Evolutionary conservation across 2,113 vertebrate species (phyloP).

Genomic region (Triplophysa dalaica): DNA sequence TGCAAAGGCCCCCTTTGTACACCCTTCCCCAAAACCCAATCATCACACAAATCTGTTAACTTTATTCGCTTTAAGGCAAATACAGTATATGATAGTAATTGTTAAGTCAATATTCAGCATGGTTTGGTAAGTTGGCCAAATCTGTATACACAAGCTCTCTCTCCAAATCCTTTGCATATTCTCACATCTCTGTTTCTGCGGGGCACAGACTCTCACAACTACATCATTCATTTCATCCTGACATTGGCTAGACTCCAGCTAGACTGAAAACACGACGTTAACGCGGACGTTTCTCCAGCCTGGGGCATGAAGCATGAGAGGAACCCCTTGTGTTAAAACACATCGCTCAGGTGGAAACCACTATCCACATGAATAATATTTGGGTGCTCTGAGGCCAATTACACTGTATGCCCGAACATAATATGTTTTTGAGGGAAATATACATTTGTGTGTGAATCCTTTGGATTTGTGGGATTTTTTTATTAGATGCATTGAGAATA

Average conservation of each 20-base stretch:
- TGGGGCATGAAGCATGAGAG: slow-evolving; percentile 47
- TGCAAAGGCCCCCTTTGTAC: no score
- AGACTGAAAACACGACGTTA: slow-evolving; percentile 57
- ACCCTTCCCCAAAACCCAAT: no score
- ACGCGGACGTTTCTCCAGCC: slow-evolving; percentile 58
- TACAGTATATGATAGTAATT: no score
- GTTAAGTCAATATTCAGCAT: background rate
- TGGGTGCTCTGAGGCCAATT: background rate
- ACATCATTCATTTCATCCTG: slow-evolving; percentile 64
- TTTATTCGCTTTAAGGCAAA: no score
- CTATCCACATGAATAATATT: slow-evolving; percentile 11
- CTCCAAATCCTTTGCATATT: background rate
- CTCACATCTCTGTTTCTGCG: slow-evolving; percentile 10
- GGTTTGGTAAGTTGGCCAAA: no score
- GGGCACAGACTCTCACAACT: slow-evolving; percentile 53
- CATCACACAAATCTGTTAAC: no score
- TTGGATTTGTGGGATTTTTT: no score
- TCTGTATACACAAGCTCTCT: background rate
- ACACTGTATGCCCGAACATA: background rate
- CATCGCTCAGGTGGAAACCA: slow-evolving; percentile 9
- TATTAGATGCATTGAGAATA: no score
- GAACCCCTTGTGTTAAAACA: slow-evolving; percentile 51
- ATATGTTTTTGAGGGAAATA: background rate
- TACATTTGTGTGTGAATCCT: no score
- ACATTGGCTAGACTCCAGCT: slow-evolving; percentile 58